These are phyloP conservation scores for Phengaris arion DNA, from an alignment of 2,888 invertebrate species.

Conservation along the genomic window DNA sequence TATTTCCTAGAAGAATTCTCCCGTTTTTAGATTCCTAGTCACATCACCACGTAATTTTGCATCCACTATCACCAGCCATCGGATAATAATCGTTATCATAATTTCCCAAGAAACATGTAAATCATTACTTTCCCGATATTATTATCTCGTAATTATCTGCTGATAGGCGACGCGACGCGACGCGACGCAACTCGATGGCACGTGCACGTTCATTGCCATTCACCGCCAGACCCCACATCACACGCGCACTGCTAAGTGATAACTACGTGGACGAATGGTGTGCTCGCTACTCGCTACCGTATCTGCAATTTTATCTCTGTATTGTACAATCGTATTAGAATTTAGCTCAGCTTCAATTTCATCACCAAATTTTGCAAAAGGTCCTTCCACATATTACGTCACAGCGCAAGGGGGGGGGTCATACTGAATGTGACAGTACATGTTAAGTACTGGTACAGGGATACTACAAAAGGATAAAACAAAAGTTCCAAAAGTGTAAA, in stretches of 20 bases:
- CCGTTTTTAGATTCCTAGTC: neutral
- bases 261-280: neutral
- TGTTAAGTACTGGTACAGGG: no score
- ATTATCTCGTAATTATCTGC: neutral
- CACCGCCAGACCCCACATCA: neutral
- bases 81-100: neutral
- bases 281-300: neutral
- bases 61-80: neutral
- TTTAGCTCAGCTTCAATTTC: neutral
- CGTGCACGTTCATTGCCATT: conserved; percentile 6
- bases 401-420: no score
- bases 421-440: no score
- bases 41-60: neutral
- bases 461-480: no score
- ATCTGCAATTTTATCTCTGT: neutral
- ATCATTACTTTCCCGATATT: neutral
- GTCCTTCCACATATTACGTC: no score
- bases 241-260: neutral
- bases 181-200: neutral
- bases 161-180: neutral
- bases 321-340: neutral
- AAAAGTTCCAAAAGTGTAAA: no score
- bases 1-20: no score
- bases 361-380: neutral
- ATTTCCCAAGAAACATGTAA: neutral